These are phyloP conservation scores for Hypselothyrea guttata DNA, from an alignment of 2,888 invertebrate species.

Conservation along the genomic window DNA sequence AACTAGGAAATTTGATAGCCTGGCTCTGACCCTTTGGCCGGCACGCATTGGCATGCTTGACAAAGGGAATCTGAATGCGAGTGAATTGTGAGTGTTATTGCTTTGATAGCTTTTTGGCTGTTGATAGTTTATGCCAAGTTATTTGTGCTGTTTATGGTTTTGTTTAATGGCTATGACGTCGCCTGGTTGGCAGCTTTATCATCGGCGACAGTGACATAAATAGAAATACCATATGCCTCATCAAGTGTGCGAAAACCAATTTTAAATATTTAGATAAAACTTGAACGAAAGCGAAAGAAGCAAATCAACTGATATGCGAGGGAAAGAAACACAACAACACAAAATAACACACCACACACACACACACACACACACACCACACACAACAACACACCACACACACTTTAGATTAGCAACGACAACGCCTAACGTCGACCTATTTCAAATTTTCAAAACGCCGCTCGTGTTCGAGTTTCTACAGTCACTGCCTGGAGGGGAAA, in stretches of 20 bases:
- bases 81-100: conserved; percentile 13
- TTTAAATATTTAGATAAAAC: conserved; percentile 74
- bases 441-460: conserved; percentile 39
- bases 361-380: too few relatives aligned
- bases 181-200: conserved; percentile 46
- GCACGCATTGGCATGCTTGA: neutral
- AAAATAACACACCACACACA: neutral
- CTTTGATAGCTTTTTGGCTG: conserved; percentile 2
- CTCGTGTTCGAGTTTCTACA: conserved; percentile 11
- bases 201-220: conserved; percentile 35
- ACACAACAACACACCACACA: conserved; percentile 10
- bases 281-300: conserved; percentile 48
- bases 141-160: conserved; percentile 22
- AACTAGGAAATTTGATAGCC: neutral
- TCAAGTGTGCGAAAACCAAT: conserved; percentile 58
- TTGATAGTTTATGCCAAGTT: neutral
- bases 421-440: conserved; percentile 56
- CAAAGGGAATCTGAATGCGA: too few relatives aligned
- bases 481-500: neutral
- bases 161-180: conserved; percentile 35
- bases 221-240: conserved; percentile 51
- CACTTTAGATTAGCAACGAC: conserved; percentile 63
- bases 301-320: conserved; percentile 65
- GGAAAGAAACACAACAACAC: too few relatives aligned
- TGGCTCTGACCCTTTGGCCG: too few relatives aligned